Conservation (phyloP, 2,113 vertebrate genomes). For the Pipa parva region DNA sequence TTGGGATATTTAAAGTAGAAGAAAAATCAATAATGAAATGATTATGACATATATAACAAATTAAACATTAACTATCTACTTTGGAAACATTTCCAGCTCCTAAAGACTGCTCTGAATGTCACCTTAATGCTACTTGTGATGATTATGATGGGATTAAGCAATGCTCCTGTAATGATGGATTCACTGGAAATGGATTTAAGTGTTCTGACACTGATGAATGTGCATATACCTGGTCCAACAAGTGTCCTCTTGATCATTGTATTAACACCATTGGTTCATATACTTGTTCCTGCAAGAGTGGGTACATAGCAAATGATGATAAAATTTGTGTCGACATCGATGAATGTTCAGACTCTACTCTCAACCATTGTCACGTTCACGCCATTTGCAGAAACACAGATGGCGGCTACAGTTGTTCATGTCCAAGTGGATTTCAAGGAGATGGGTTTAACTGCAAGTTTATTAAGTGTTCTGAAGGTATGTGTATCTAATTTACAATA, state of each 20-base stretch:
- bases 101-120: conserved; percentile 45
- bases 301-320: conserved; percentile 1
- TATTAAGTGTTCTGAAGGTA: background rate
- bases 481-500: background rate
- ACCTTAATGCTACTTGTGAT: conserved; percentile 31
- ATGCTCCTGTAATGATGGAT: conserved; percentile 45
- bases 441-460: conserved; percentile 38
- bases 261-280: conserved; percentile 41
- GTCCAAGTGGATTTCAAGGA: conserved; percentile 29
- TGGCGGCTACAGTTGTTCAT: conserved; percentile 45
- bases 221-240: background rate
- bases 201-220: conserved; percentile 47
- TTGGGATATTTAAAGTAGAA: no score
- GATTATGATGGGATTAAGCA: background rate
- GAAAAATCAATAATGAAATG: no score
- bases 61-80: background rate
- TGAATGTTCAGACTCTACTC: conserved; percentile 1
- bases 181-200: conserved; percentile 33
- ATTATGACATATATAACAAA: no score
- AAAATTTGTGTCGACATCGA: conserved; percentile 41
- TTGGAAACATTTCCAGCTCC: background rate
- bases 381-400: conserved; percentile 43
- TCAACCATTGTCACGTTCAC: conserved; percentile 42
- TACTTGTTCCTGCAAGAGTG: background rate
- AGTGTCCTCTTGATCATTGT: conserved; percentile 24